Conservation (phyloP, 1,140 invertebrate genomes). For the Caerostris darwini region DNA sequence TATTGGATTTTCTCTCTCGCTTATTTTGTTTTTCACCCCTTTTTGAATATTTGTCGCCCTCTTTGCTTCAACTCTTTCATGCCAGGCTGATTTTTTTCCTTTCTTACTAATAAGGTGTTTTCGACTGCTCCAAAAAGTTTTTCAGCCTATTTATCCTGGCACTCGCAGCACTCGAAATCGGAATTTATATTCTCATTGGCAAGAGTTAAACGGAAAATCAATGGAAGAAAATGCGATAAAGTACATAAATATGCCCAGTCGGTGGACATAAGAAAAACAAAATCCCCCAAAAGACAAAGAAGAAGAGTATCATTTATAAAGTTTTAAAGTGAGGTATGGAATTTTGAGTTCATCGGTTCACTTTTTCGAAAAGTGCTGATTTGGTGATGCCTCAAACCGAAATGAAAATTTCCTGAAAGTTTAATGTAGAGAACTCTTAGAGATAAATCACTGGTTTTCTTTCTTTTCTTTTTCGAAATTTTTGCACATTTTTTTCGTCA, state of each 20-base stretch:
- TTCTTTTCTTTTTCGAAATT: background rate
- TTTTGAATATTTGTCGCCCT: constrained; percentile 12
- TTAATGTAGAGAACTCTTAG: constrained; percentile 8
- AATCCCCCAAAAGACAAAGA: background rate
- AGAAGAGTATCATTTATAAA: background rate
- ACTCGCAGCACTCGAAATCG: background rate
- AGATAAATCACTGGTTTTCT: background rate
- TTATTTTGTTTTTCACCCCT: background rate
- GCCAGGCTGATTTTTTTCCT: background rate
- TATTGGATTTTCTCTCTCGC: background rate
- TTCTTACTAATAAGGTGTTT: constrained; percentile 32
- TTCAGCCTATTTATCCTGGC: constrained; percentile 8
- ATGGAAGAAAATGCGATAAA: constrained; percentile 18
- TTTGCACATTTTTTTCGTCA: background rate
- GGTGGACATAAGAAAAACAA: background rate
- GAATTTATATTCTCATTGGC: constrained; percentile 58
- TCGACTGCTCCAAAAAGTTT: background rate
- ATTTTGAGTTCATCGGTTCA: background rate
- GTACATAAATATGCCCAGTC: constrained; percentile 41
- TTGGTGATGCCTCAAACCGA: constrained; percentile 22
- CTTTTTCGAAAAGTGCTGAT: constrained; percentile 18
- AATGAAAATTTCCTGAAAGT: constrained; percentile 16
- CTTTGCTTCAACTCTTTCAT: background rate
- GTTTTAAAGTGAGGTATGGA: constrained; percentile 29
- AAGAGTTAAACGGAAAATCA: constrained; percentile 39